phyloP scores from a whole-genome alignment of 2,888 invertebrate genomes.

The Nebria brevicollis region DNA sequence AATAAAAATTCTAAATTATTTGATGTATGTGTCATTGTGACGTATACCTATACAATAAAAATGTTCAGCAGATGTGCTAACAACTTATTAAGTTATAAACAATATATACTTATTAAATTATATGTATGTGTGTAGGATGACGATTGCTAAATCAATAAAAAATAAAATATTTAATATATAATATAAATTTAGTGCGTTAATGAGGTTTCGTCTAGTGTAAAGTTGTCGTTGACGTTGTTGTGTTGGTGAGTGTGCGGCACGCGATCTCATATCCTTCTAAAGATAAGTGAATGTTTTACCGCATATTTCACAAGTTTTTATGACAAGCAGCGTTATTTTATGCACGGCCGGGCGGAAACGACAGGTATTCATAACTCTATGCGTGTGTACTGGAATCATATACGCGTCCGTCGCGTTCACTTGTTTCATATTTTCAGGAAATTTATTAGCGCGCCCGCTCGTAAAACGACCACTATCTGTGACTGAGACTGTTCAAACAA shows the following conservation, averaged over 20 bases:
- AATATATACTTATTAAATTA: not conserved
- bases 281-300: slow-evolving; percentile 45
- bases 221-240: not conserved
- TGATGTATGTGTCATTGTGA: not conserved
- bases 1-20: not conserved
- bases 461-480: slow-evolving; percentile 38
- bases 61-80: not conserved
- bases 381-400: not conserved
- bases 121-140: no score
- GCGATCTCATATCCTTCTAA: slow-evolving; percentile 12
- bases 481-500: not conserved
- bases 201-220: not conserved
- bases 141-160: no score
- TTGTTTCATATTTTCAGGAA: slow-evolving; percentile 40
- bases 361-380: slow-evolving; percentile 38
- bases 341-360: slow-evolving; percentile 36
- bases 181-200: not conserved
- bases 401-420: not conserved
- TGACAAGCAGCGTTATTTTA: slow-evolving; percentile 39
- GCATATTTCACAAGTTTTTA: slow-evolving; percentile 46
- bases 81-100: not conserved
- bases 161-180: no score
- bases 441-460: slow-evolving; percentile 36
- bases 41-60: not conserved
- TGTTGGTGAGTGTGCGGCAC: not conserved